Percentiles rank a stretch among this genome's conserved stretches.
These are phyloP conservation scores for Sinocyclocheilus rhinocerous DNA, from an alignment of 2,113 vertebrate species.

Conservation along the genomic window DNA sequence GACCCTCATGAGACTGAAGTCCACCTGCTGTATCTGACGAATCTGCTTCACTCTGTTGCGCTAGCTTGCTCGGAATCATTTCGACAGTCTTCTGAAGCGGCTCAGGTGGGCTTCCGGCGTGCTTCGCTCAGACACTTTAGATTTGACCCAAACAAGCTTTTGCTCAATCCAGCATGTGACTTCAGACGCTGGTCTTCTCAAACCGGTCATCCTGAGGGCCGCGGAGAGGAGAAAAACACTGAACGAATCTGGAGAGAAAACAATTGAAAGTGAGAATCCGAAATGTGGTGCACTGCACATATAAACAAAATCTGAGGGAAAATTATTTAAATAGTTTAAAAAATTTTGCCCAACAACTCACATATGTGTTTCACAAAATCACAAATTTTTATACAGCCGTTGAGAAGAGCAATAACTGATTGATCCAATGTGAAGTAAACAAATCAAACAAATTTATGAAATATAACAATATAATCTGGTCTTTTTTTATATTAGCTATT, in stretches of 20 bases:
- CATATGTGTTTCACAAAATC: not conserved
- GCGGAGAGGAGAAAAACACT: not conserved
- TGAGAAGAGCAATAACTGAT: not conserved
- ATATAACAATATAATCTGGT: not conserved
- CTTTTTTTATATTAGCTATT: not conserved
- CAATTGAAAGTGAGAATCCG: not conserved
- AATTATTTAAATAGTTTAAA: not conserved
- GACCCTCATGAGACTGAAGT: not conserved
- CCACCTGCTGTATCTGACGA: conserved; percentile 2
- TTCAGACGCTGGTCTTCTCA: conserved; percentile 33
- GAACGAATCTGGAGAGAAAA: conserved; percentile 11
- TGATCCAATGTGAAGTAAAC: not conserved
- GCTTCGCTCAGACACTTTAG: conserved; percentile 49
- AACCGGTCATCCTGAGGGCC: conserved; percentile 11
- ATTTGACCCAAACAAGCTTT: conserved; percentile 52
- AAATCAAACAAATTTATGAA: not conserved
- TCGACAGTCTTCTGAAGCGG: not conserved
- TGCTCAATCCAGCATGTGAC: conserved; percentile 51
- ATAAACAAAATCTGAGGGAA: not conserved
- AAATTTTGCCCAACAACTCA: not conserved
- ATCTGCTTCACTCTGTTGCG: not conserved
- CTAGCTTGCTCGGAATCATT: not conserved
- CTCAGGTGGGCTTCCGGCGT: conserved; percentile 1
- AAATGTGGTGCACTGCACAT: not conserved
- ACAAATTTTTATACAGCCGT: not conserved